These are phyloP conservation scores for Cremastobaeus sp. DNA, from an alignment of 2,888 invertebrate species.

Conservation along the genomic window DNA sequence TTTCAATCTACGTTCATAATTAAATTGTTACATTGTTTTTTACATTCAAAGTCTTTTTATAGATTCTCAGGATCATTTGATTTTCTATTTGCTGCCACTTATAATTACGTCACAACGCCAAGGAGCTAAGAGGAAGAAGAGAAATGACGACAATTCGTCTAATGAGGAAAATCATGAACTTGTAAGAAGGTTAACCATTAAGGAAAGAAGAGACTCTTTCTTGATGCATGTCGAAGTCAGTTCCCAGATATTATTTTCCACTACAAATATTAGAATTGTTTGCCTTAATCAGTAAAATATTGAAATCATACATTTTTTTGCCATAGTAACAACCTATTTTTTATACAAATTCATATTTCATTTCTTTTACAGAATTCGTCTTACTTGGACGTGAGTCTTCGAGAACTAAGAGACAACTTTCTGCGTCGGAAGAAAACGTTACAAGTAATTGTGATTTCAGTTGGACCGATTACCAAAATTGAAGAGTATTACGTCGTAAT, in stretches of 20 bases:
- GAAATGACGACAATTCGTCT: too few species aligned
- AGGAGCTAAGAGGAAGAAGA: constrained; percentile 7
- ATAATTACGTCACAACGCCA: constrained; percentile 9
- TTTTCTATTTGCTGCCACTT: constrained; percentile 24
- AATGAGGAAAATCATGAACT: neutral
- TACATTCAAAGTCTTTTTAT: too few species aligned
- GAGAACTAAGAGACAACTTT: constrained; percentile 2
- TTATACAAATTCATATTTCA: too few species aligned
- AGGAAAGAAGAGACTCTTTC: constrained; percentile 18
- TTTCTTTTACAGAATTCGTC: constrained; percentile 20
- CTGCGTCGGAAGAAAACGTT: constrained; percentile 22
- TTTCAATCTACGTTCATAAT: too few species aligned
- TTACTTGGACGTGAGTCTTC: constrained; percentile 1
- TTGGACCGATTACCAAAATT: constrained; percentile 9
- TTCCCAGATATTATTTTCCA: too few species aligned
- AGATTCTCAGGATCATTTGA: constrained; percentile 20
- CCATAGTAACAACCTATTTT: too few species aligned
- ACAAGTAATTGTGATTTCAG: constrained; percentile 6
- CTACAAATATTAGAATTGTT: too few species aligned
- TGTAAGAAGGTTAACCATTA: constrained; percentile 17
- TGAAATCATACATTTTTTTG: too few species aligned
- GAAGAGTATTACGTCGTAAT: constrained; percentile 24
- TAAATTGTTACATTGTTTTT: too few species aligned
- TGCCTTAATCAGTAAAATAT: too few species aligned
- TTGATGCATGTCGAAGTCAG: constrained; percentile 5